Conservation (phyloP, 2,888 invertebrate genomes). For the Drepanosiphum platanoidis region DNA sequence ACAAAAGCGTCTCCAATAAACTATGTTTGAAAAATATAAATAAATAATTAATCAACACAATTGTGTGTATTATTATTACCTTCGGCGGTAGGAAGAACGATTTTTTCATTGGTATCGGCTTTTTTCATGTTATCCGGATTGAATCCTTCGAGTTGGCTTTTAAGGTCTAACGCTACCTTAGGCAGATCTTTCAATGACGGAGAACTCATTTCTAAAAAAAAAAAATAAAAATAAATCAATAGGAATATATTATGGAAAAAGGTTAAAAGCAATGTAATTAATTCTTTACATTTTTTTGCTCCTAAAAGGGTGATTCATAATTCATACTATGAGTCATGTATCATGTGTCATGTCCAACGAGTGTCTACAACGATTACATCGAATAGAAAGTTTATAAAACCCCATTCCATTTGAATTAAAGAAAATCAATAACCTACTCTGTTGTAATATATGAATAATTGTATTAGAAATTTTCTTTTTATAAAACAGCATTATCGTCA, state of each 20-base stretch:
- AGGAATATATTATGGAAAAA: neutral
- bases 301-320: slow-evolving; percentile 31
- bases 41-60: neutral
- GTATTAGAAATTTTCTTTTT: neutral
- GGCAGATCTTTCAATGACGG: slow-evolving; percentile 90
- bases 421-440: too few species aligned
- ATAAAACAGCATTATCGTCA: too few species aligned
- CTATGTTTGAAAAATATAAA: slow-evolving; percentile 43
- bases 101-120: slow-evolving; percentile 90
- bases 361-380: neutral
- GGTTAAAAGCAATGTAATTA: neutral
- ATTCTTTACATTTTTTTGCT: neutral
- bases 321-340: too few species aligned
- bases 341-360: slow-evolving; percentile 26
- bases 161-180: slow-evolving; percentile 87
- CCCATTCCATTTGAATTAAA: neutral
- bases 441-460: neutral
- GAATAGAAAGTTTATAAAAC: neutral
- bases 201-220: slow-evolving; percentile 68
- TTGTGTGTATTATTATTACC: slow-evolving; percentile 71
- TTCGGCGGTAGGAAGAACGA: slow-evolving; percentile 91
- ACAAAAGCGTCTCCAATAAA: slow-evolving; percentile 33
- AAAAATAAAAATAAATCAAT: slow-evolving; percentile 18
- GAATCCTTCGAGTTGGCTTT: slow-evolving; percentile 91
- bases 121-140: slow-evolving; percentile 87